These are phyloP conservation scores for Myathropa florea DNA, from an alignment of 2,888 invertebrate species.

Conservation along the genomic window DNA sequence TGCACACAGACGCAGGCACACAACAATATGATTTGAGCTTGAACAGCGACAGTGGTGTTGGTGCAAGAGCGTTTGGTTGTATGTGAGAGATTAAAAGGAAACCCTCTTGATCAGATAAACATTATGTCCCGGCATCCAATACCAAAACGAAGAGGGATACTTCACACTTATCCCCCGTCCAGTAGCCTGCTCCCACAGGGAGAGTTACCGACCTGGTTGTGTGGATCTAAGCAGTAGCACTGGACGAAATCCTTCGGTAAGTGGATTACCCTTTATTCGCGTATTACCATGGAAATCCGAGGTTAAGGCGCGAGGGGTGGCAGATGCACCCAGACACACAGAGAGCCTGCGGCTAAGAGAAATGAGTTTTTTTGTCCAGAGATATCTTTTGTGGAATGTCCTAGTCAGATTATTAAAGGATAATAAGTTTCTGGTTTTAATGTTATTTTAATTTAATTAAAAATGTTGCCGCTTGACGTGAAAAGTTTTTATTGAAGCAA, in stretches of 20 bases:
- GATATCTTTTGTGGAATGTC: constrained; percentile 36
- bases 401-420: constrained; percentile 51
- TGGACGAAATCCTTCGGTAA: constrained; percentile 34
- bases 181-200: neutral
- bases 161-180: constrained; percentile 32
- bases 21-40: constrained; percentile 55
- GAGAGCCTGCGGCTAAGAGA: neutral
- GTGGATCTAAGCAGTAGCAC: neutral
- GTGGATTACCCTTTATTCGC: constrained; percentile 66
- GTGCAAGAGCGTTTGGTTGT: neutral
- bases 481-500: constrained; percentile 5
- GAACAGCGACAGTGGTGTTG: constrained; percentile 5
- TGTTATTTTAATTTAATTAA: constrained; percentile 64
- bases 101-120: constrained; percentile 58
- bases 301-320: constrained; percentile 42
- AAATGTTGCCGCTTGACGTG: constrained; percentile 31
- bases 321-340: neutral
- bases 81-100: constrained; percentile 17
- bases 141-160: neutral
- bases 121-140: constrained; percentile 31
- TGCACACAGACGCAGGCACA: constrained; percentile 24
- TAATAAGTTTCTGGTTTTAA: constrained; percentile 38
- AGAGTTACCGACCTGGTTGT: neutral
- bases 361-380: constrained; percentile 3
- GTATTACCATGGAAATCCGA: constrained; percentile 65